Conservation (phyloP, 2,113 vertebrate genomes). For the Mesembrinibis cayennensis region DNA sequence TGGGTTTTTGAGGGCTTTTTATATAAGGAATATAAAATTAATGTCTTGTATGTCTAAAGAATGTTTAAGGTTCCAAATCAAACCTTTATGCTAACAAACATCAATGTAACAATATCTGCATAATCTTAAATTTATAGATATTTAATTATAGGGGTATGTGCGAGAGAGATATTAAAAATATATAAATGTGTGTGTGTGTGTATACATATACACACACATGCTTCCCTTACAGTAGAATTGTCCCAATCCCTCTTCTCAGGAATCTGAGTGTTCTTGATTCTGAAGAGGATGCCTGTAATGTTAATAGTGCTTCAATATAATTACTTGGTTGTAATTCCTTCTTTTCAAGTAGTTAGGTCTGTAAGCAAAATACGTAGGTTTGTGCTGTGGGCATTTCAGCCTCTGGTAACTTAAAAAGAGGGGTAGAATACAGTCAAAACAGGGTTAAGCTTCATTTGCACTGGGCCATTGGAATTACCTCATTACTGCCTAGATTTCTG, state of each 20-base stretch:
- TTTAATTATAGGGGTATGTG: neutral
- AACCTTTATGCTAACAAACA: neutral
- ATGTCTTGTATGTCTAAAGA: neutral
- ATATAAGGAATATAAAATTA: neutral
- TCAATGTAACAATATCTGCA: neutral
- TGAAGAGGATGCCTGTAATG: neutral
- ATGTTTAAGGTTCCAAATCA: neutral
- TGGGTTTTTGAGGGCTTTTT: neutral
- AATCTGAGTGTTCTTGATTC: neutral
- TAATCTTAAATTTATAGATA: neutral
- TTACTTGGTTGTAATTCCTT: neutral
- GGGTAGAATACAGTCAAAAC: neutral
- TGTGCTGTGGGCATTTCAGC: neutral
- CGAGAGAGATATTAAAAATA: neutral
- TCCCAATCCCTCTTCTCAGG: neutral
- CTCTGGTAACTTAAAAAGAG: neutral
- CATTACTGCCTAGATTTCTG: neutral
- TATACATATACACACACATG: accelerated
- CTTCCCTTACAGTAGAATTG: neutral
- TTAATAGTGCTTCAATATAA: neutral
- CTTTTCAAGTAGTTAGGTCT: neutral
- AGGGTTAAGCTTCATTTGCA: neutral
- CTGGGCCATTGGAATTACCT: neutral
- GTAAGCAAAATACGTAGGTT: neutral
- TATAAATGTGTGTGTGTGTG: accelerated